Evolutionary conservation across 2,113 vertebrate genomes (phyloP).

Genomic region (Siphamia tubifer): DNA sequence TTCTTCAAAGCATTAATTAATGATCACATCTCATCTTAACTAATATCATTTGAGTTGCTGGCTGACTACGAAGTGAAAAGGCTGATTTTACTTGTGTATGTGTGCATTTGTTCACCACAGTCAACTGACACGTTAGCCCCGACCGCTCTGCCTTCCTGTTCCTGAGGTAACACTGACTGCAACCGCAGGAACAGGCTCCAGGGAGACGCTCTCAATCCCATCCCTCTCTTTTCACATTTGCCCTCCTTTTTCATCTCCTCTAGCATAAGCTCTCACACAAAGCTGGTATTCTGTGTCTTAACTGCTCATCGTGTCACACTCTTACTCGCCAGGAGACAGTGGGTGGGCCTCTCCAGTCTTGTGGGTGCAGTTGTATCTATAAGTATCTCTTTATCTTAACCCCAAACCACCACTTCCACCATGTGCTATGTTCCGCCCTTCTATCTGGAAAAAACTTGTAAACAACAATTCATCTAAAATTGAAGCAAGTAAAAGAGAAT

Average conservation of each 20-base stretch:
- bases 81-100: constrained; percentile 15
- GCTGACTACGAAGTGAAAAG: constrained; percentile 20
- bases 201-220: constrained; percentile 43
- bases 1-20: too few species aligned
- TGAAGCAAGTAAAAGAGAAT: background rate
- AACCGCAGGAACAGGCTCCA: constrained; percentile 69
- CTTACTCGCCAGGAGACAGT: constrained; percentile 54
- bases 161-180: constrained; percentile 51
- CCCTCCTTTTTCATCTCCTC: constrained; percentile 44
- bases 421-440: constrained; percentile 13
- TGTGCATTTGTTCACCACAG: constrained; percentile 31
- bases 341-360: constrained; percentile 50
- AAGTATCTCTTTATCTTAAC: constrained; percentile 48
- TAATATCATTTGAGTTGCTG: constrained; percentile 1
- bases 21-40: background rate
- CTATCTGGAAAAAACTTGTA: constrained; percentile 17
- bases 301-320: constrained; percentile 63
- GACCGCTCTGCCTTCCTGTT: background rate
- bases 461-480: constrained; percentile 46
- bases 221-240: constrained; percentile 43
- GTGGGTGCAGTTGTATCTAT: constrained; percentile 40
- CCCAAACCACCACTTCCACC: constrained; percentile 23
- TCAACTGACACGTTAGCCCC: constrained; percentile 58
- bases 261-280: constrained; percentile 56
- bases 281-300: constrained; percentile 48